A percentile compares a stretch with the other conserved stretches of the same genome.
These are phyloP conservation scores for Hydrozoanthus gracilis DNA, from an alignment of 92 coral and sea anemone genomes.

Conservation along the genomic window DNA sequence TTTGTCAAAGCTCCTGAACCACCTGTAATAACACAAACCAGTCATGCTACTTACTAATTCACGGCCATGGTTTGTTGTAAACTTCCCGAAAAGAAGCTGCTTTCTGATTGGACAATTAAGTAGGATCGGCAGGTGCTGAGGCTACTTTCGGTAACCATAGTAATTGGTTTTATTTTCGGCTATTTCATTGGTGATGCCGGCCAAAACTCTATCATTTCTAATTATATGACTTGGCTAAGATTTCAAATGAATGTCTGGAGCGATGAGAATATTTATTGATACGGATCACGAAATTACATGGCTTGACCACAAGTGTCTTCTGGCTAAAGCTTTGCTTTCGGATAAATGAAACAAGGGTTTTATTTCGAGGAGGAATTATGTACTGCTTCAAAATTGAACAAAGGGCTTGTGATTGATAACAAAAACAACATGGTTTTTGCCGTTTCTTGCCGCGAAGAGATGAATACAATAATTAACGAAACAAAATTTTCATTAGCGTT, in stretches of 20 bases:
- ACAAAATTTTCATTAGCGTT: no score
- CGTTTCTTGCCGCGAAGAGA: neutral
- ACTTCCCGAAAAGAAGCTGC: conserved; percentile 31
- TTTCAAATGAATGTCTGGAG: neutral
- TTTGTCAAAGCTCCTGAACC: conserved; percentile 1
- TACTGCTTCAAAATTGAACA: neutral
- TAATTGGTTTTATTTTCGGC: conserved; percentile 40
- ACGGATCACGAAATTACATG: neutral
- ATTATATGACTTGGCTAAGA: conserved; percentile 19
- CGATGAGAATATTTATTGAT: neutral
- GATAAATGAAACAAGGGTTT: neutral
- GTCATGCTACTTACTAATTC: conserved; percentile 39
- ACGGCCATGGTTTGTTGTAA: conserved; percentile 26
- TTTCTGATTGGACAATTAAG: conserved; percentile 74
- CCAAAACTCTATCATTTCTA: neutral
- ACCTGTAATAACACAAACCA: conserved; percentile 32
- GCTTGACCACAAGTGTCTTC: neutral
- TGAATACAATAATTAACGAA: no score
- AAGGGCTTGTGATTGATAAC: neutral
- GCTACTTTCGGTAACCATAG: conserved; percentile 64
- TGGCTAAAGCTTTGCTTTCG: neutral
- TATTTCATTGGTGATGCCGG: conserved; percentile 11
- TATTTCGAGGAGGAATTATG: neutral
- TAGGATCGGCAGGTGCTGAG: conserved; percentile 79
- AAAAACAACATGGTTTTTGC: neutral